These are phyloP conservation scores for Chaenodraco wilsoni DNA, from an alignment of 2,797 vertebrate genomes.

Conservation along the genomic window DNA sequence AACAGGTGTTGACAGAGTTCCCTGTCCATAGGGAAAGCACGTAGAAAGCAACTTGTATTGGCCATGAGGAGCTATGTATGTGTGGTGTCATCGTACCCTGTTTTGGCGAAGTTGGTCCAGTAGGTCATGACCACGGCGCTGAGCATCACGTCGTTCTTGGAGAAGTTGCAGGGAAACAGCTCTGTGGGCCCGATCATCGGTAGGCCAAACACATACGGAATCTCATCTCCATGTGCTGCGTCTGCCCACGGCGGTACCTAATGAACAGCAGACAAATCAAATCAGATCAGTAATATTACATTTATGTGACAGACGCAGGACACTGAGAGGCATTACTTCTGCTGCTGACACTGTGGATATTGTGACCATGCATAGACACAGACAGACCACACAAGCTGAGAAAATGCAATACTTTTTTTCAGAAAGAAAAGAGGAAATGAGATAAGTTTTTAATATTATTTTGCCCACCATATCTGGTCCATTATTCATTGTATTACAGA, in stretches of 20 bases:
- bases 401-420: constrained; percentile 12
- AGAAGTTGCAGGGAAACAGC: constrained; percentile 99
- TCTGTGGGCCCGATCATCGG: constrained; percentile 99
- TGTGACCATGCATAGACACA: constrained; percentile 13
- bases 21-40: not conserved
- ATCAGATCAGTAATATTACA: constrained; percentile 42
- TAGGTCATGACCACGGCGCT: constrained; percentile 99
- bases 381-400: constrained; percentile 16
- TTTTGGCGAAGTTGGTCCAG: constrained; percentile 99
- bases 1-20: not conserved
- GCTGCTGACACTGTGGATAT: constrained; percentile 13
- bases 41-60: not conserved
- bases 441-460: constrained; percentile 22
- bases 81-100: constrained; percentile 86
- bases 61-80: not conserved
- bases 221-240: constrained; percentile 97
- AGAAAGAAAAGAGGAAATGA: constrained; percentile 14
- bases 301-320: constrained; percentile 38
- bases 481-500: constrained; percentile 38
- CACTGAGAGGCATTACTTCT: constrained; percentile 24
- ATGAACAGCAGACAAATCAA: constrained; percentile 46
- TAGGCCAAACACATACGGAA: constrained; percentile 96
- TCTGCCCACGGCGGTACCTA: constrained; percentile 97
- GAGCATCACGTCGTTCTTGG: constrained; percentile 99
- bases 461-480: constrained; percentile 16